Evolutionary conservation across 37 sponge, comb jelly and placozoan genomes (phyloP), one percentile per base, ranked within the genome.

Genomic region (Ephydatia muelleri): DNA sequence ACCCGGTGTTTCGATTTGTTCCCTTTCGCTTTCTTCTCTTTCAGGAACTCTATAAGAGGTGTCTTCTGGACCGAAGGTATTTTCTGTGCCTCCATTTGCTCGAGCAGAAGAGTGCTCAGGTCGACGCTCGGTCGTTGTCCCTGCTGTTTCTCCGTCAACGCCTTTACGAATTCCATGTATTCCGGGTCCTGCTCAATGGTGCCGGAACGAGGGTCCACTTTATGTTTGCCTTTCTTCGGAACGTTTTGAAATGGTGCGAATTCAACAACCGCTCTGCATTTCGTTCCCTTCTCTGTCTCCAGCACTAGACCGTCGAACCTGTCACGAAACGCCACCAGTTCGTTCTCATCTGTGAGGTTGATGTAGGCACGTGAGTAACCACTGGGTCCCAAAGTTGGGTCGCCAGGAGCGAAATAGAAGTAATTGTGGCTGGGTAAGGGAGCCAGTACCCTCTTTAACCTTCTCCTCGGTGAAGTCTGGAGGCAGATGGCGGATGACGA

Each of bases 241-340:
- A 89, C 70, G 5, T 86, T 70, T 67, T 95, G 96, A 72, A 86
- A 95, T 0, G 96, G 96, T 8, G 96, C 93, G 76, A 84, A 92
- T 70, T 95, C 96, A 12, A 95, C 49, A 6, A 92, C 68, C 2
- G 83, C 75, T 0, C 87, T 81, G 38, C 84, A 87, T 37, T 84
- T 83, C 0, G 5, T 14, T 11, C 96, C 96, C 21, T 75, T 83
- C 32, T 82, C 83, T 5, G 83, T 70, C 64, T 89, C 85, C 11
- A 95, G 72, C 8, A 79, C 57, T 35, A 80, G 65, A 11, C 96
- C 96, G 77, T 95, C 96, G 32, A 74, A 90, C 28, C 75, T 73
- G 72, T 89, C 93, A 26, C 86, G 74, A 70, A 95, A 92, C 19
- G 81, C 36, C n/a, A 87, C 29, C 5, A 92, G 84, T 9, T 83